phyloP scores from a whole-genome alignment of 1,140 invertebrate species.

The Ceratina japonica region DNA sequence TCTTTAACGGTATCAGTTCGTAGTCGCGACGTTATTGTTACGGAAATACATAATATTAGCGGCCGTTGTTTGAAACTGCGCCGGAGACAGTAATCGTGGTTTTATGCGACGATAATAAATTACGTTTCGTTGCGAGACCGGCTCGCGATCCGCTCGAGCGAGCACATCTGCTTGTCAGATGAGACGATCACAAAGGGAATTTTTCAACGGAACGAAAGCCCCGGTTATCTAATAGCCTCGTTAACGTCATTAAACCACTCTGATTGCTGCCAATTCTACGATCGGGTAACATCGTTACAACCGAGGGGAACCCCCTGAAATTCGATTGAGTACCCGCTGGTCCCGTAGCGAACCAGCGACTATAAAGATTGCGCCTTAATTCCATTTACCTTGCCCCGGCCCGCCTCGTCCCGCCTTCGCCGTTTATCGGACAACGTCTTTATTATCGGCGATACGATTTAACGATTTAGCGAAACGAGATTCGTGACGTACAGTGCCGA shows the following conservation, averaged over 20 bases:
- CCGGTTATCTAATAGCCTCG: constrained; percentile 41
- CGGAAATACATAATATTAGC: no score
- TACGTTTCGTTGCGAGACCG: no score
- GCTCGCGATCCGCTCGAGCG: background rate
- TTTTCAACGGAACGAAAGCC: background rate
- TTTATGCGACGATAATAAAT: no score
- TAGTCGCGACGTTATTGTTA: no score
- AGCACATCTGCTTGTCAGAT: constrained; percentile 10
- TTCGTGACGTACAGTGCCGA: no score
- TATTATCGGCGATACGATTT: constrained; percentile 26
- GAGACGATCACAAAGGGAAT: constrained; percentile 23
- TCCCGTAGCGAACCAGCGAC: background rate
- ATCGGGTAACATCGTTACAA: constrained; percentile 36
- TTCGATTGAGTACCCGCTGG: constrained; percentile 24
- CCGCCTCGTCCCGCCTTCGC: background rate
- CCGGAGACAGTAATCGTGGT: no score
- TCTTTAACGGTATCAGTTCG: background rate
- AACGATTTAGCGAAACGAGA: background rate
- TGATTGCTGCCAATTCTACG: constrained; percentile 42
- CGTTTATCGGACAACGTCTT: constrained; percentile 38
- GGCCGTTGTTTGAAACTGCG: no score
- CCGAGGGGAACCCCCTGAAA: constrained; percentile 9
- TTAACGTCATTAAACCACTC: constrained; percentile 43
- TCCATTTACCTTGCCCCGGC: constrained; percentile 26
- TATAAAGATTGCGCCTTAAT: constrained; percentile 45